Percentiles rank a stretch among this genome's conserved stretches.
Evolutionary conservation across 2,113 vertebrate genomes (phyloP).

Genomic region (Tricholaema leucomelas): DNA sequence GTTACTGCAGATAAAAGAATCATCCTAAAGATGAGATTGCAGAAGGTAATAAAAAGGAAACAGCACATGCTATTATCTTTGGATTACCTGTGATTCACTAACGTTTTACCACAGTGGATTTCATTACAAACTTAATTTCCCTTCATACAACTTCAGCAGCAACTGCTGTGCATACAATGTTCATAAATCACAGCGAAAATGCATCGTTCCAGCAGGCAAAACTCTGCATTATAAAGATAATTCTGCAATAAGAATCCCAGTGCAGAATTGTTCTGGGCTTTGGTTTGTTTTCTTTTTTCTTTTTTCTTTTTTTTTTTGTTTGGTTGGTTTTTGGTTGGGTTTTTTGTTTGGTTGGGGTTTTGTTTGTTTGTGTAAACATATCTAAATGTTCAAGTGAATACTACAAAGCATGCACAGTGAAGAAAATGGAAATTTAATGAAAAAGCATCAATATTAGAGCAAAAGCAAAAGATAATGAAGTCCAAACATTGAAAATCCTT

Average conservation of each 20-base stretch:
- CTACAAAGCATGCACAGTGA: not conserved
- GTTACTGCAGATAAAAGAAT: not conserved
- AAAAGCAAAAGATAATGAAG: not conserved
- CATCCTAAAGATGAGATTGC: not conserved
- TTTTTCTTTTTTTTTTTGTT: too few relatives aligned
- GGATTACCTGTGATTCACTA: not conserved
- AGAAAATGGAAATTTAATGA: not conserved
- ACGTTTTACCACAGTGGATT: not conserved
- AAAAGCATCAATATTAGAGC: not conserved
- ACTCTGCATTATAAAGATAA: not conserved
- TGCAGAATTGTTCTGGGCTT: not conserved
- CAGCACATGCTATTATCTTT: not conserved
- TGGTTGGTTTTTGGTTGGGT: too few relatives aligned
- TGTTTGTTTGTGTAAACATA: not conserved
- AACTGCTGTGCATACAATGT: not conserved
- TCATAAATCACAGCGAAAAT: constrained; percentile 1
- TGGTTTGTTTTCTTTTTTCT: not conserved
- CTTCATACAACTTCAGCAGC: not conserved
- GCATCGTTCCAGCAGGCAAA: not conserved
- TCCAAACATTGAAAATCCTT: not conserved
- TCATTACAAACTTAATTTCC: constrained; percentile 23
- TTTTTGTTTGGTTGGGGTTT: not conserved
- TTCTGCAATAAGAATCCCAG: not conserved
- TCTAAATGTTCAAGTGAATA: not conserved
- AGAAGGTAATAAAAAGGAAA: constrained; percentile 34